Evolutionary conservation across 1,140 invertebrate genomes (phyloP).

Genomic region (Capitella teleta): DNA sequence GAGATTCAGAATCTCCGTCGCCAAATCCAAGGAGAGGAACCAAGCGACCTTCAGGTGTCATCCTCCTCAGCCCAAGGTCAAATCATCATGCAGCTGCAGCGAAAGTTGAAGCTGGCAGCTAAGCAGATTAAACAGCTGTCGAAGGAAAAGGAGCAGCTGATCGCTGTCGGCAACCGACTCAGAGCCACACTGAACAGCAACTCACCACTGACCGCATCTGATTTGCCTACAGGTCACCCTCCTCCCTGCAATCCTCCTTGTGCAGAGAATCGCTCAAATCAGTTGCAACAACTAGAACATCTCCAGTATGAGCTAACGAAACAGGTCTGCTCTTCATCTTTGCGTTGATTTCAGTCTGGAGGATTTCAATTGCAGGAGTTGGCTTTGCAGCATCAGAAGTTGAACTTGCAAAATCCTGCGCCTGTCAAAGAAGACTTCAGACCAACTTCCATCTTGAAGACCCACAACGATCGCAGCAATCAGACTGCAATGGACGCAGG

Average conservation of each 20-base stretch:
- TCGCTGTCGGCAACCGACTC: conserved; percentile 37
- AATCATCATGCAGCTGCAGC: conserved; percentile 17
- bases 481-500: no score
- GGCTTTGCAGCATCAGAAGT: no score
- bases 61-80: conserved; percentile 1
- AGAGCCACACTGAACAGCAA: conserved; percentile 25
- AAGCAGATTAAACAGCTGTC: conserved; percentile 31
- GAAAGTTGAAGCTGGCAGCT: conserved; percentile 27
- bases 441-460: no score
- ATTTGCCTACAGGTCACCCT: not conserved
- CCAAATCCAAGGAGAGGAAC: not conserved
- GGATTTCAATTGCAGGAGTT: no score
- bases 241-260: no score
- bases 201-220: not conserved
- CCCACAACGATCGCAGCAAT: no score
- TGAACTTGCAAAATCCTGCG: no score
- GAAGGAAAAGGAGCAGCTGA: conserved; percentile 34
- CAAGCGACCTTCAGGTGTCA: not conserved
- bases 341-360: not conserved
- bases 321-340: not conserved
- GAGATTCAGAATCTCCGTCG: conserved; percentile 21
- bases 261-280: not conserved
- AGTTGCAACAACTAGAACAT: not conserved
- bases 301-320: not conserved
- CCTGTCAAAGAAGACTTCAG: no score